Evolutionary conservation across 2,888 invertebrate genomes (phyloP).

Genomic region (Argynnis bischoffii): DNA sequence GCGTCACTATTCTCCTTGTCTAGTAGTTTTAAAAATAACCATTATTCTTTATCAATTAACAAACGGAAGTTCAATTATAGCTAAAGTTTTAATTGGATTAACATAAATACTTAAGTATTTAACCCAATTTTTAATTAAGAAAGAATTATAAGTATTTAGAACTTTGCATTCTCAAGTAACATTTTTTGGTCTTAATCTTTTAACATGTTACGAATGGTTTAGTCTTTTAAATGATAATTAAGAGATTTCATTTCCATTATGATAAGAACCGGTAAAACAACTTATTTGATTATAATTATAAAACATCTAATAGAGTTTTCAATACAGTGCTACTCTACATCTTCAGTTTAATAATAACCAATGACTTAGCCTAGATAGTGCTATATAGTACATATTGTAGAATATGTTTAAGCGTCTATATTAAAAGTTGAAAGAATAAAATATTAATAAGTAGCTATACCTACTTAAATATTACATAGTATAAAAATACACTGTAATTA

Average conservation of each 20-base stretch:
- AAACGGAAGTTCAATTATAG: slow-evolving; percentile 16
- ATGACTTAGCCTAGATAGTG: too few relatives aligned
- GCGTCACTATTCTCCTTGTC: neutral
- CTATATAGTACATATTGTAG: too few relatives aligned
- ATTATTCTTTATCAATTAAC: slow-evolving; percentile 10
- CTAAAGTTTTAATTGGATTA: slow-evolving; percentile 13
- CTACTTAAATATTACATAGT: too few relatives aligned
- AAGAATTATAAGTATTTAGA: slow-evolving; percentile 1
- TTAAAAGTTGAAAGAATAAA: too few relatives aligned
- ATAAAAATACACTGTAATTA: too few relatives aligned
- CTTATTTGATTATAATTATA: too few relatives aligned
- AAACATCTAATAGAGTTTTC: too few relatives aligned
- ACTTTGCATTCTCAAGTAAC: slow-evolving; percentile 10
- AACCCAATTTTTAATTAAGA: slow-evolving; percentile 14
- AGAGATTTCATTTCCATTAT: neutral
- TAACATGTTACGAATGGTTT: neutral
- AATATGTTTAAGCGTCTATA: too few relatives aligned
- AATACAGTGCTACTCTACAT: too few relatives aligned
- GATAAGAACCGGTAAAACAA: neutral
- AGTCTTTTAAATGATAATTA: neutral
- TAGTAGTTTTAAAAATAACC: neutral
- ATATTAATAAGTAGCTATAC: too few relatives aligned
- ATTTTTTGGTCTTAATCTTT: slow-evolving; percentile 3
- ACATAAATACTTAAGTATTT: slow-evolving; percentile 14
- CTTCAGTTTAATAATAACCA: too few relatives aligned